These are phyloP conservation scores for Scotopteryx bipunctaria DNA, from an alignment of 2,888 invertebrate species.

Conservation along the genomic window DNA sequence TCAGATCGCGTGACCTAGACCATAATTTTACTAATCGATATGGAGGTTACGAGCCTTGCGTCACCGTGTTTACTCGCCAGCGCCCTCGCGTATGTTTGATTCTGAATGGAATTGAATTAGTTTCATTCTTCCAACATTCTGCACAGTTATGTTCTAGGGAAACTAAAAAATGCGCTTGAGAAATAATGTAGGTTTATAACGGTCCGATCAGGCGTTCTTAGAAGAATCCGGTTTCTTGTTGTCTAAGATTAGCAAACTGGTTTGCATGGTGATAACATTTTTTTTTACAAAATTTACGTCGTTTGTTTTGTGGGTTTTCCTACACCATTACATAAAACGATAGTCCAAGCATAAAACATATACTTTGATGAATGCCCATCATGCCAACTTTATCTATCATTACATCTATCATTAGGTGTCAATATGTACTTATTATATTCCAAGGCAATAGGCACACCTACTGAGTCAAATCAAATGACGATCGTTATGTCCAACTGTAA, in stretches of 20 bases:
- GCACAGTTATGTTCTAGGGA: conserved; percentile 35
- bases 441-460: too few species aligned
- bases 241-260: conserved; percentile 16
- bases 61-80: conserved; percentile 60
- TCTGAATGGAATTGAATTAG: conserved; percentile 43
- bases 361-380: too few species aligned
- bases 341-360: too few species aligned
- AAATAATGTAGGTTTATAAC: conserved; percentile 14
- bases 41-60: conserved; percentile 68
- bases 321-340: too few species aligned
- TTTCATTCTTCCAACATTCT: conserved; percentile 31
- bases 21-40: conserved; percentile 72
- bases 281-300: conserved; percentile 2
- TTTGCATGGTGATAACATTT: conserved; percentile 6
- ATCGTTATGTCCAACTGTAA: too few species aligned
- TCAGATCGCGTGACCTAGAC: conserved; percentile 67
- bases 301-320: conserved; percentile 1
- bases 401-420: too few species aligned
- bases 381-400: too few species aligned
- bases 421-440: too few species aligned
- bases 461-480: too few species aligned
- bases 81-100: conserved; percentile 55
- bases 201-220: neutral
- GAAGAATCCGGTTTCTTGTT: conserved; percentile 10
- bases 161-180: conserved; percentile 19